These are phyloP conservation scores for Micromesistius poutassou DNA, from an alignment of 2,797 vertebrate species.

Conservation along the genomic window DNA sequence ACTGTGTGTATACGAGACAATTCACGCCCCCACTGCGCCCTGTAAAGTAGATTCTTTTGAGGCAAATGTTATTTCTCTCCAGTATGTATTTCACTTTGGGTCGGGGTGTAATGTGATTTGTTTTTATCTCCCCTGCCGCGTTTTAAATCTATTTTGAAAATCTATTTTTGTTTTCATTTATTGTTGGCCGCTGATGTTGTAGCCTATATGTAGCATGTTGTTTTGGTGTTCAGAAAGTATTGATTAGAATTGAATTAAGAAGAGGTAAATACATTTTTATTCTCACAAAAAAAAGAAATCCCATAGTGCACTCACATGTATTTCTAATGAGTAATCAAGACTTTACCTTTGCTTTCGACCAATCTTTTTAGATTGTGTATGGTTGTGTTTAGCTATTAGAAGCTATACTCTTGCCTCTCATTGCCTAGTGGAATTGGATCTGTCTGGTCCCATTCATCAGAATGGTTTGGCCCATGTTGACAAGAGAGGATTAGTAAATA, in stretches of 20 bases:
- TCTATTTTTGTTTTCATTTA: background rate
- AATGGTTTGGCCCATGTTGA: conserved; percentile 31
- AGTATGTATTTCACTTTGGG: background rate
- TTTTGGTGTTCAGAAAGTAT: background rate
- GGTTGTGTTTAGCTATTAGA: no score
- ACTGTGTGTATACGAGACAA: background rate
- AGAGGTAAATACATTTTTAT: background rate
- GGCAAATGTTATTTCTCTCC: background rate
- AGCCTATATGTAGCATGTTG: background rate
- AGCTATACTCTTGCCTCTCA: no score
- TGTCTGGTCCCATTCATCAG: conserved; percentile 12
- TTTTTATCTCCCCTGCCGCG: background rate
- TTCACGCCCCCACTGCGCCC: no score
- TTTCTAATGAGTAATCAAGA: no score
- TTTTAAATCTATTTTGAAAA: background rate
- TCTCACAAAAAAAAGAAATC: background rate
- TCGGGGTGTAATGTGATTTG: background rate
- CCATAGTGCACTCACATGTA: no score
- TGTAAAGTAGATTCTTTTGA: background rate
- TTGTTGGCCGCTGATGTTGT: background rate
- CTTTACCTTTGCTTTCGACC: no score
- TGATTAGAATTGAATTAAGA: background rate
- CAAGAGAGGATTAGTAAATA: conserved; percentile 27
- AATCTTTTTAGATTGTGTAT: no score
- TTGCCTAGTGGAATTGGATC: no score